Evolutionary conservation across 2,797 vertebrate species (phyloP), one percentile per base, ranked within the genome.

Genomic region (Valencia hispanica): DNA sequence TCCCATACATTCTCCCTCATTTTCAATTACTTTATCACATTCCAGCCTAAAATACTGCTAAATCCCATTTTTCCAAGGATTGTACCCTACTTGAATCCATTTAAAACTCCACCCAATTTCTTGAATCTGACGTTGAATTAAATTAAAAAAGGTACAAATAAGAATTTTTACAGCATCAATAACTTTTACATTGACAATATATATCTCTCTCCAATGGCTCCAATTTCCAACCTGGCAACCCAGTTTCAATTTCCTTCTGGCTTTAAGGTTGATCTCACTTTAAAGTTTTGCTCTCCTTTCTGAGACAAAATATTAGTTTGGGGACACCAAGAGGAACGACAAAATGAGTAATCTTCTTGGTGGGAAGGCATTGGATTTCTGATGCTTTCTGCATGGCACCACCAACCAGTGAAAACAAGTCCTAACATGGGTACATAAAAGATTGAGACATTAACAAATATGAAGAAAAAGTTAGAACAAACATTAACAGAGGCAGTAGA

Each of bases 281-380:
- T 77, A 81, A 80, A 73, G 86, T 78, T 68, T 69, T 57, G 2
- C 59, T 34, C 8, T 32, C 43, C 27, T 72, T 85, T 61, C 11
- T 39, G 66, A 61, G 30, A 61, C 59, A 61, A 61, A 61, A 9
- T 30, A 22, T 61, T 9, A 61, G 15, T 61, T 10, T 34, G 59
- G 59, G 53, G 59, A 70, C 70, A 32, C 68, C 68, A 34, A 68
- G 68, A 2, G 39, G n/a, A 68, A 50, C 39, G 6, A 65, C 17
- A 39, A 75, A 43, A 57, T 17, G 9, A 18, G 70, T 72, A 11
- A 74, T 61, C 50, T 41, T 70, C 39, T 27, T 78, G 76, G 70
- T 36, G 32, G 57, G 30, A 47, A 59, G 18, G 41, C 34, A 14
- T 34, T 41, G 20, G 45, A 68, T 70, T 59, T 68, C n/a, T 34